Evolutionary conservation across 2,113 vertebrate species (phyloP), one percentile per base, ranked within the genome.

Genomic region (Chrysemys picta): DNA sequence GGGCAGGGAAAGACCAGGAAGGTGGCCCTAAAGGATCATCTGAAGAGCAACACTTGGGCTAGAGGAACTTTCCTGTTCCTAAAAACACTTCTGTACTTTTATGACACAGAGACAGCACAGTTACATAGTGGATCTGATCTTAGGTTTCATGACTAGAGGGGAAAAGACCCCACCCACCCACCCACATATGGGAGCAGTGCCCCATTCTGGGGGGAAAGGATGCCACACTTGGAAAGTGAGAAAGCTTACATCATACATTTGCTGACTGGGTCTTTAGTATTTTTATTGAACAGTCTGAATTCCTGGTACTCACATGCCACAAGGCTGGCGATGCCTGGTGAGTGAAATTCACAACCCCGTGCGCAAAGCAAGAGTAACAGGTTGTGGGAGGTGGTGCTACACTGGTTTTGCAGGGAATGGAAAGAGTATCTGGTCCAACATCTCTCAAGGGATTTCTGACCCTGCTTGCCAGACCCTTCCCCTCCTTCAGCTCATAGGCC

Each of bases 11-110:
- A 69, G 62, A n/a, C 35, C 62, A 69, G 62, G 62, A 69, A 65
- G 31, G 62, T 17, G 17, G 35, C 16, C 19, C 62, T 21, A n/a
- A 89, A 56, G 62, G 93, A 85, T 17, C 72, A 85, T 65, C 21
- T 31, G 86, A 89, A 93, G 65, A 42, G 38, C 10, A 89, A 89
- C 57, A 95, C 19, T 88, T 94, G 95, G 96, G 85, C 93, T 86
- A 57, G 89, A 54, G 1, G 49, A 35, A 91, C 90, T 54, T 91
- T 85, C 91, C 81, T 84, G 89, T 94, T 93, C 84, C 94, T 88
- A 88, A 81, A 96, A 96, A 95, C 47, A 69, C 53, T 96, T 96
- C 95, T 95, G 90, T 91, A 88, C 94, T 95, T 93, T 95, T 94
- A 93, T 89, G 92, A 94, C 96, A 88, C 94, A 92, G 90, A 94